phyloP scores from a whole-genome alignment of 2,888 invertebrate species.

The Atethmia centrago region DNA sequence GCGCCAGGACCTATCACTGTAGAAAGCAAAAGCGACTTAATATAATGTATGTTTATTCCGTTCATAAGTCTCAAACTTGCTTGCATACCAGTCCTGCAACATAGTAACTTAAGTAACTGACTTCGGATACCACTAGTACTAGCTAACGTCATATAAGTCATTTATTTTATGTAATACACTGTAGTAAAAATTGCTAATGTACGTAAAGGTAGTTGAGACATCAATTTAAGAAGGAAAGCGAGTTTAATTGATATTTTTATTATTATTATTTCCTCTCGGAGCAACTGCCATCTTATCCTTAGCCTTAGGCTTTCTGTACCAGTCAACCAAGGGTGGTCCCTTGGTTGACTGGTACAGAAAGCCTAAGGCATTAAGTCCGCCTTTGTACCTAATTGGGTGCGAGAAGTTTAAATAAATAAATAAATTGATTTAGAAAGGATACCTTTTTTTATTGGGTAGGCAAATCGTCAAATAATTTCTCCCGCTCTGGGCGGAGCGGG shows the following conservation, averaged over 20 bases:
- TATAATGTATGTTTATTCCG: slow-evolving; percentile 28
- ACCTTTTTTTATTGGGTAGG: no score
- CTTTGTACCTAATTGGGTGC: no score
- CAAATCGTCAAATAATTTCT: no score
- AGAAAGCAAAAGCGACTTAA: slow-evolving; percentile 32
- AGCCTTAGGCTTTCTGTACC: no score
- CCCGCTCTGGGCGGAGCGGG: no score
- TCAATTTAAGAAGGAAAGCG: background rate
- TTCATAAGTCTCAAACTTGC: slow-evolving; percentile 34
- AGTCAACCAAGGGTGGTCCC: no score
- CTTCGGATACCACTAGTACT: slow-evolving; percentile 27
- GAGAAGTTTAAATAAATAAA: no score
- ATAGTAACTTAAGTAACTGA: slow-evolving; percentile 28
- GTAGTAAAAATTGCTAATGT: slow-evolving; percentile 2
- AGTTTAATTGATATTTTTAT: background rate
- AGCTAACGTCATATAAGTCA: background rate
- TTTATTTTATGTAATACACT: slow-evolving; percentile 22
- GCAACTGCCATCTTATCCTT: no score
- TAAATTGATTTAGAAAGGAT: no score
- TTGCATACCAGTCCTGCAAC: slow-evolving; percentile 41
- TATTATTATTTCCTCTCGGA: no score
- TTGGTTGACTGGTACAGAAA: no score
- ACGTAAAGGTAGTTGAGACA: background rate
- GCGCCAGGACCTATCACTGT: slow-evolving; percentile 4
- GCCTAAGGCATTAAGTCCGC: no score